A percentile compares a stretch with the other conserved stretches of the same genome.
Conservation (phyloP, 2,797 vertebrate genomes). For the Ispidina picta region DNA sequence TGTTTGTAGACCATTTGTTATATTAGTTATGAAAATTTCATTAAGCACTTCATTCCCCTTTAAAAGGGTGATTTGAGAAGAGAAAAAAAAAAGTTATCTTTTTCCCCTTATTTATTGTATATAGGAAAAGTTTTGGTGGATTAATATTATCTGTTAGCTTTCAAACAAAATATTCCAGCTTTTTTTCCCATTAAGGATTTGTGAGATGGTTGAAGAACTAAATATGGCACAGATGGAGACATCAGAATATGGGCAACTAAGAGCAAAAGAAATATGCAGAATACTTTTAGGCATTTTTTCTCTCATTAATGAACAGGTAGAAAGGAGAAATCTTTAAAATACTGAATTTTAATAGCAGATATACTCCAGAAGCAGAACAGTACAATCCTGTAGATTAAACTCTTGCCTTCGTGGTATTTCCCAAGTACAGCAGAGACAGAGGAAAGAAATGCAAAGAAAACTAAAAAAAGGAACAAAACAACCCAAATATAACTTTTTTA, state of each 20-base stretch:
- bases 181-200: neutral
- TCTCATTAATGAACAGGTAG: neutral
- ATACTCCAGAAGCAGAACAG: neutral
- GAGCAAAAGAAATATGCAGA: neutral
- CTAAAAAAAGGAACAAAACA: neutral
- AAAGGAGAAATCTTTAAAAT: neutral
- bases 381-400: neutral
- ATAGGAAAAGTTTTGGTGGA: neutral
- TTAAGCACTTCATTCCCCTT: neutral
- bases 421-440: neutral
- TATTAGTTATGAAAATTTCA: slow-evolving; percentile 39
- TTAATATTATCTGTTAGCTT: neutral
- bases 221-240: neutral
- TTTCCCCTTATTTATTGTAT: neutral
- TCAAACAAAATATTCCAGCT: neutral
- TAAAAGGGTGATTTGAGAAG: neutral
- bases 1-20: neutral
- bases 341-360: neutral
- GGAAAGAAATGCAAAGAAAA: neutral
- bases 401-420: neutral
- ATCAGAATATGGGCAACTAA: neutral
- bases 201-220: neutral
- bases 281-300: neutral
- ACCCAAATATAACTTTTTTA: neutral
- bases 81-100: neutral